Conservation (phyloP, 37 sponge, comb jelly and placozoan genomes). For the Diacarnus erythraeanus region DNA sequence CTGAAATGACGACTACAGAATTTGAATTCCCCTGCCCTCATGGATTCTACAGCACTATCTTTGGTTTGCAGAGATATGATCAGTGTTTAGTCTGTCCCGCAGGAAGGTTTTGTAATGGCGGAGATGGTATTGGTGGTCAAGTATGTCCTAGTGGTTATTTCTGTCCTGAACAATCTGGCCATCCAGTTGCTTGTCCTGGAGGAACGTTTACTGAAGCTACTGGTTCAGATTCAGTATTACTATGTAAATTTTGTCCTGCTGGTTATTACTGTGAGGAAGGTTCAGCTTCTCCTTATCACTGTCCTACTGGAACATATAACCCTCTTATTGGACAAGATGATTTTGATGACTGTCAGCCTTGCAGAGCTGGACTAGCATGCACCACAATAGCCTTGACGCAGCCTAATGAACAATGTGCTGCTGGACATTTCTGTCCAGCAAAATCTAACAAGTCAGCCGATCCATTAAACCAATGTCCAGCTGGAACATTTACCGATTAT, state of each 20-base stretch:
- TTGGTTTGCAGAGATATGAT: slow-evolving; percentile 7
- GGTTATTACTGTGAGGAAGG: slow-evolving; percentile 6
- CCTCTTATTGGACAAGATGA: slow-evolving; percentile 6
- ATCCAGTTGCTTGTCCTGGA: slow-evolving; percentile 19
- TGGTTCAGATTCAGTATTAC: neutral
- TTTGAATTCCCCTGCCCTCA: too few species aligned
- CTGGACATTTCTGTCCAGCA: slow-evolving; percentile 19
- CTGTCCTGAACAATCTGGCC: neutral
- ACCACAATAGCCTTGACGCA: slow-evolving; percentile 4
- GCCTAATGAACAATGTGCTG: slow-evolving; percentile 15
- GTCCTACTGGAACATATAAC: slow-evolving; percentile 6
- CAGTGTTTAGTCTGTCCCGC: slow-evolving; percentile 9
- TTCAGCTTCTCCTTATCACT: neutral
- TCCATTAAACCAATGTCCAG: too few species aligned
- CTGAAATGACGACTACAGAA: too few species aligned
- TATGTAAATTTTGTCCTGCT: neutral
- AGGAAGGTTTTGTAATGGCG: slow-evolving; percentile 17
- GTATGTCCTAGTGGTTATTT: slow-evolving; percentile 9
- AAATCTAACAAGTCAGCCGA: too few species aligned
- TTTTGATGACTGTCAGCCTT: slow-evolving; percentile 11
- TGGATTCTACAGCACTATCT: slow-evolving; percentile 1
- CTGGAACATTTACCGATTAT: too few species aligned
- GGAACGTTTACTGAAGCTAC: slow-evolving; percentile 5
- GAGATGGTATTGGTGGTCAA: slow-evolving; percentile 14
- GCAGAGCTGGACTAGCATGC: slow-evolving; percentile 6